These are phyloP conservation scores for Nothoprocta pentlandii DNA, from an alignment of 2,113 vertebrate species.

Conservation along the genomic window DNA sequence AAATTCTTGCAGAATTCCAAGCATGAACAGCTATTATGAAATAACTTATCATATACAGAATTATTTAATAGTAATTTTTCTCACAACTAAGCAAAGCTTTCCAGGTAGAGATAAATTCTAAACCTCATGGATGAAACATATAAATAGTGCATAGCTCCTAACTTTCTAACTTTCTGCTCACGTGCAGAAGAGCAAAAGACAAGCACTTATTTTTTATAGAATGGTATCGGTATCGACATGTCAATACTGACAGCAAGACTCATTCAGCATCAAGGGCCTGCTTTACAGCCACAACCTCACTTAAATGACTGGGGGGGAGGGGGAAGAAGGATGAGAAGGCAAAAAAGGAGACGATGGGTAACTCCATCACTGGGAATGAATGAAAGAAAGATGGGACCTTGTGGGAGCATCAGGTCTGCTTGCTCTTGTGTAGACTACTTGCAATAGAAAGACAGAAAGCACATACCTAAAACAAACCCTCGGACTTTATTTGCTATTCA, in stretches of 20 bases:
- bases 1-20: neutral
- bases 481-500: neutral
- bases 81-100: neutral
- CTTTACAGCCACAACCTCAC: neutral
- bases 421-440: neutral
- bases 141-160: neutral
- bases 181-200: neutral
- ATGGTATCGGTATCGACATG: neutral
- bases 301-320: neutral
- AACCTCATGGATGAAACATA: neutral
- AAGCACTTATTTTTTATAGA: neutral
- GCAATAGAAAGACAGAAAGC: neutral
- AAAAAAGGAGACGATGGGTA: neutral
- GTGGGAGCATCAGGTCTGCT: neutral
- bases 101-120: neutral
- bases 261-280: neutral
- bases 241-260: neutral
- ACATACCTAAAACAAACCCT: neutral
- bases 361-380: neutral
- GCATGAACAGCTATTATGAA: neutral
- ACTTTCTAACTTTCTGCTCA: neutral
- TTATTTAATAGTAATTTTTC: fast-evolving
- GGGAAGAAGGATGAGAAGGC: neutral
- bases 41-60: neutral
- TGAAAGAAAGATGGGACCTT: too few relatives aligned